Conservation (phyloP, 2,888 invertebrate genomes). For the Meiosimyza decipiens region DNA sequence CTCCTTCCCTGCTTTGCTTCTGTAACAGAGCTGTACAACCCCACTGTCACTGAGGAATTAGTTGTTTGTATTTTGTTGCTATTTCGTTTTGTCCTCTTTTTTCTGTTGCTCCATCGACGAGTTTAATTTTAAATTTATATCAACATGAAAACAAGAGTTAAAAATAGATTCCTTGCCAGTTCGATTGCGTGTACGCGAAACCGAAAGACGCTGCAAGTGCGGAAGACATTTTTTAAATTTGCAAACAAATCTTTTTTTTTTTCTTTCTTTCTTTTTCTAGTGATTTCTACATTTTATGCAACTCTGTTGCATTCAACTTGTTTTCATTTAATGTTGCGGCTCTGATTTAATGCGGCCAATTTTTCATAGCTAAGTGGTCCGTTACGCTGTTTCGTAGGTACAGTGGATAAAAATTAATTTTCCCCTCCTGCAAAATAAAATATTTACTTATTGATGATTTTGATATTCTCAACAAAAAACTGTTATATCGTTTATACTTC, state of each 20-base stretch:
- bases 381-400: too few relatives aligned
- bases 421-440: too few relatives aligned
- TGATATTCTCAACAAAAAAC: too few relatives aligned
- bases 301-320: constrained; percentile 21
- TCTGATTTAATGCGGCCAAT: too few relatives aligned
- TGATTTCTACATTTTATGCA: constrained; percentile 17
- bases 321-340: background rate
- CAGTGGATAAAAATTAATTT: too few relatives aligned
- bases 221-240: constrained; percentile 30
- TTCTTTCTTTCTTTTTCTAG: background rate
- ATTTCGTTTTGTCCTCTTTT: background rate
- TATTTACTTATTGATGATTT: too few relatives aligned
- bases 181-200: background rate
- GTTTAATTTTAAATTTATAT: too few relatives aligned
- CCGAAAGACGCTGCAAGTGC: constrained; percentile 17
- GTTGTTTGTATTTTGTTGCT: constrained; percentile 6
- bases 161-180: constrained; percentile 25
- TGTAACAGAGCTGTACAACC: background rate
- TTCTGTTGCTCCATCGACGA: too few relatives aligned
- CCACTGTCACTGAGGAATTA: background rate
- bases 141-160: constrained; percentile 3
- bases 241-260: background rate
- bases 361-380: too few relatives aligned
- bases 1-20: background rate
- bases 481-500: too few relatives aligned